Evolutionary conservation across 2,113 vertebrate genomes (phyloP), one percentile per base, ranked within the genome.

Genomic region (Monarcha castaneiventris): DNA sequence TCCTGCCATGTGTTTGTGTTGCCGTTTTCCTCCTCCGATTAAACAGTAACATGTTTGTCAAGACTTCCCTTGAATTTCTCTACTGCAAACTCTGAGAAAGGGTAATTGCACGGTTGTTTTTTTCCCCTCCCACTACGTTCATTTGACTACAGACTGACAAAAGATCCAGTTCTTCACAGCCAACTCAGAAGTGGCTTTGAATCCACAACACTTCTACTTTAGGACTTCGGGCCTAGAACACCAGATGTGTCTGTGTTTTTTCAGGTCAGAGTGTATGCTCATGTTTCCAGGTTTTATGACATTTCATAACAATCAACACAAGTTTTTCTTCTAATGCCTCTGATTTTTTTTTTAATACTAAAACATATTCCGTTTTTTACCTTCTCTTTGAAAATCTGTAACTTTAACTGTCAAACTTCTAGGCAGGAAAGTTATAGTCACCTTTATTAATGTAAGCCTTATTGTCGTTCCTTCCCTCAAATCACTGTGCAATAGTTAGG

Each of bases 221-320:
- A 94, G 92, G 92, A 94, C 75, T 92, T 63, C 9, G 78, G 97
- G 96, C 97, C 97, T 95, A 95, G 93, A 95, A 95, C 59, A 94
- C 84, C 79, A 94, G 71, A 95, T 96, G 89, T 91, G 69, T 37
- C 90, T 51, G 66, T 51, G 61, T 48, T 89, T 97, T 91, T 95
- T 58, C n/a, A 93, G 69, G 85, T 92, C 92, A 89, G 89, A 52
- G 95, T 64, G 81, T 71, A 87, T 1, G 4, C 43, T 90, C 27
- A 32, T 8, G 85, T n/a, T 89, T 81, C 88, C 88, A 91, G 93
- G 63, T 59, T 76, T 90, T 79, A 92, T 52, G 89, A 72, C 79
- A 96, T 87, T 95, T 94, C 75, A 39, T 84, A 96, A 91, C 77
- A 37, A 87, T 14, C 80, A 59, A 56, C 25, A 25, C 13, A 90